phyloP scores from a whole-genome alignment of 1,140 invertebrate genomes.

The Heliconius melpomene region DNA sequence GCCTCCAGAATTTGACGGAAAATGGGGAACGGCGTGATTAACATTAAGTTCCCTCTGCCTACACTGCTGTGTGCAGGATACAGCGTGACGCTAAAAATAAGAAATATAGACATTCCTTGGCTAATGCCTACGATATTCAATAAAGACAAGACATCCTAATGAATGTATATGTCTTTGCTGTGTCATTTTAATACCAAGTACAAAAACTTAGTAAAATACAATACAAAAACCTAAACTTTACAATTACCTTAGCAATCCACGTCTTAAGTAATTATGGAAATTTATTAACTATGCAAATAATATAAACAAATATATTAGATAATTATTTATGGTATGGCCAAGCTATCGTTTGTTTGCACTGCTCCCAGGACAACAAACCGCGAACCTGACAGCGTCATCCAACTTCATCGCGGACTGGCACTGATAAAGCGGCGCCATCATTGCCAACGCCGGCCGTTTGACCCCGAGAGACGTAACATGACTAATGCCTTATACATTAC shows the following conservation, averaged over 20 bases:
- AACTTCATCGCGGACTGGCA: slow-evolving; percentile 65
- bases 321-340: not conserved
- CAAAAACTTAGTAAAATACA: not conserved
- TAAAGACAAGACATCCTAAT: too few species aligned
- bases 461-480: slow-evolving; percentile 57
- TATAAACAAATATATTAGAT: too few species aligned
- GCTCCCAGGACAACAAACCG: slow-evolving; percentile 49
- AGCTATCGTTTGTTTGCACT: slow-evolving; percentile 42
- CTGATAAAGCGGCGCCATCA: slow-evolving; percentile 66
- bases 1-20: too few species aligned
- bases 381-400: slow-evolving; percentile 60
- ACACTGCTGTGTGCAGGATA: too few species aligned
- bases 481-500: slow-evolving; percentile 65
- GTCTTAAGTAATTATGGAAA: not conserved
- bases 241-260: not conserved
- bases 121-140: too few species aligned
- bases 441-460: slow-evolving; percentile 53
- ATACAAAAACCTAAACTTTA: not conserved
- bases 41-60: too few species aligned
- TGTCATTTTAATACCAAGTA: not conserved
- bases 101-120: too few species aligned
- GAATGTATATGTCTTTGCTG: not conserved
- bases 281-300: too few species aligned
- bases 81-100: too few species aligned
- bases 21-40: too few species aligned